Evolutionary conservation across 2,888 invertebrate genomes (phyloP).

Genomic region (Epinotia bilunana): DNA sequence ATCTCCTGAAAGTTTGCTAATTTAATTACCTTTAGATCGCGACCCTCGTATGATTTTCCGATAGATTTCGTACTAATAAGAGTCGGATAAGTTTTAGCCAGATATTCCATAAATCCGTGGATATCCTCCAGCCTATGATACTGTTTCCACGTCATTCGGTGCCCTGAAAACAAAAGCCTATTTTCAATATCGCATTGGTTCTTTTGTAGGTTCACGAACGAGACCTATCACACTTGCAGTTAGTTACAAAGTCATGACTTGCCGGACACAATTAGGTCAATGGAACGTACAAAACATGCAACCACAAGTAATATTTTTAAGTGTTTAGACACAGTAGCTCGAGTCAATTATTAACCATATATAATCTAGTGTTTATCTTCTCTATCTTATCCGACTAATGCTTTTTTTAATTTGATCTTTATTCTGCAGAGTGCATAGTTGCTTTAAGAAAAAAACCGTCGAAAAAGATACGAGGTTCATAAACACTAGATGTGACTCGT

Average conservation of each 20-base stretch:
- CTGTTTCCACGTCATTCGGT: conserved; percentile 90
- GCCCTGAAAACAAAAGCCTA: conserved; percentile 63
- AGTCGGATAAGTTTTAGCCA: conserved; percentile 90
- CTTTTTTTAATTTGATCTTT: background rate
- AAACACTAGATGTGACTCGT: conserved; percentile 29
- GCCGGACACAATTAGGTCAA: conserved; percentile 39
- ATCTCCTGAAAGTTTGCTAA: background rate
- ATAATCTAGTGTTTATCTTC: conserved; percentile 28
- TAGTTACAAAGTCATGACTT: conserved; percentile 47
- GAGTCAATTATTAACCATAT: conserved; percentile 29
- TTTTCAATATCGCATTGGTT: background rate
- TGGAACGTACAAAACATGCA: conserved; percentile 43
- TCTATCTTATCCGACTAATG: conserved; percentile 10
- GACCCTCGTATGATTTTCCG: conserved; percentile 90
- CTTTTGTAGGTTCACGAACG: background rate
- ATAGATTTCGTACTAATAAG: conserved; percentile 89
- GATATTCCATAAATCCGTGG: conserved; percentile 90
- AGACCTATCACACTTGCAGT: conserved; percentile 44
- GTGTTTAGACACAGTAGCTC: conserved; percentile 40
- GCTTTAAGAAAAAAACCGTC: background rate
- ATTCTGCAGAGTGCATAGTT: background rate
- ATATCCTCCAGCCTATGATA: conserved; percentile 92
- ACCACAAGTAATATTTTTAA: conserved; percentile 41
- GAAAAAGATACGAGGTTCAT: conserved; percentile 8
- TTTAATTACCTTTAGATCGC: conserved; percentile 87